Percentiles rank a stretch among this genome's conserved stretches.
phyloP scores from a whole-genome alignment of 2,888 invertebrate genomes.

The Gastracanthus pulcherrimus region DNA sequence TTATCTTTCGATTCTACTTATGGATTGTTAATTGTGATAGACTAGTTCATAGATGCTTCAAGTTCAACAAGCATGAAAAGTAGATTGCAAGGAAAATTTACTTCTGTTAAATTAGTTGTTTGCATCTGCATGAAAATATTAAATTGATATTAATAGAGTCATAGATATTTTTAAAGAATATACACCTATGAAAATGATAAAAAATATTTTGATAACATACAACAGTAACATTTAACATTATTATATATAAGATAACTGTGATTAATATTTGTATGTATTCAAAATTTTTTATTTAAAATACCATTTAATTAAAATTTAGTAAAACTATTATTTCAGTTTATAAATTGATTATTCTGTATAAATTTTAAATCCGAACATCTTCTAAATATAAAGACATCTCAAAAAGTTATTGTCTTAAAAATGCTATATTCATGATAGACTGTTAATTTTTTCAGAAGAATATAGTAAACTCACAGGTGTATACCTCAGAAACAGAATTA shows the following conservation, averaged over 20 bases:
- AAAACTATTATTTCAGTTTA: not conserved
- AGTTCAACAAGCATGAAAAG: conserved; percentile 37
- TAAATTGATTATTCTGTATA: not conserved
- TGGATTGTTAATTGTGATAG: conserved; percentile 6
- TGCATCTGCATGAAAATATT: conserved; percentile 27
- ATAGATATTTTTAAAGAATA: conserved; percentile 8
- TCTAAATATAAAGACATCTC: not conserved
- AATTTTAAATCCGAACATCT: not conserved
- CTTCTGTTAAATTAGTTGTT: conserved; percentile 22
- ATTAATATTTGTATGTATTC: too few species aligned
- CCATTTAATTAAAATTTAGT: not conserved
- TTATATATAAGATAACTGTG: too few species aligned
- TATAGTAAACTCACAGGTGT: conserved; percentile 25
- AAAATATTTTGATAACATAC: too few species aligned
- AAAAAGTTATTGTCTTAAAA: conserved; percentile 23
- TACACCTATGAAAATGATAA: conserved; percentile 44
- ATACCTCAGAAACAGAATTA: conserved; percentile 26
- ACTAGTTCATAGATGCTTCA: conserved; percentile 2
- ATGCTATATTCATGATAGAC: not conserved
- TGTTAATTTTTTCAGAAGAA: not conserved
- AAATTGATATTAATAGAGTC: conserved; percentile 10
- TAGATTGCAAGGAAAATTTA: conserved; percentile 32
- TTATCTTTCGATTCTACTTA: not conserved
- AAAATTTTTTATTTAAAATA: not conserved
- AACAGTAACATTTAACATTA: too few species aligned